Conservation (phyloP, 53 echinoderm and acorn worm species). For the Glandiceps talaboti region DNA sequence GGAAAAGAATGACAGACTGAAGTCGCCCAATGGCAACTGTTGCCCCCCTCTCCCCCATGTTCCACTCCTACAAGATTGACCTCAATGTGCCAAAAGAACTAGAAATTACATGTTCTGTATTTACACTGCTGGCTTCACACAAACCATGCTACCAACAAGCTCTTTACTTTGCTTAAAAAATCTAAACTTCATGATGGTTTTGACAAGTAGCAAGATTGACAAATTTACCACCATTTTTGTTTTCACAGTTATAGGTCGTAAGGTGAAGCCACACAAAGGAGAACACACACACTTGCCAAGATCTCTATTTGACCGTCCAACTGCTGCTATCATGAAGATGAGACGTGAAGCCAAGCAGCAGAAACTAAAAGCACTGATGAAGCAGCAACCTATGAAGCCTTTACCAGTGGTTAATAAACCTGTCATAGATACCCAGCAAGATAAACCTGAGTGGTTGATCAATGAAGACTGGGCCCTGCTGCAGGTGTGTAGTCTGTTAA, state of each 20-base stretch:
- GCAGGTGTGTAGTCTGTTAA: too few species aligned
- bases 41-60: too few species aligned
- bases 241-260: constrained; percentile 28
- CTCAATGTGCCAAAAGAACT: too few species aligned
- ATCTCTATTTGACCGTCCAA: constrained; percentile 97
- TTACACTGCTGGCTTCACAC: too few species aligned
- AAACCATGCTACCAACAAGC: too few species aligned
- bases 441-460: constrained; percentile 90
- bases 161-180: too few species aligned
- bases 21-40: too few species aligned
- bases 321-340: constrained; percentile 78
- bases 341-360: constrained; percentile 94
- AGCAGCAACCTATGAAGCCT: constrained; percentile 78
- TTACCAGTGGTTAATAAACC: constrained; percentile 59
- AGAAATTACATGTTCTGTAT: too few species aligned
- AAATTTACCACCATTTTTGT: too few species aligned
- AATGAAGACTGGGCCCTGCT: constrained; percentile 97
- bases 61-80: too few species aligned
- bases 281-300: constrained; percentile 62
- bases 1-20: too few species aligned
- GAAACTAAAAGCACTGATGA: constrained; percentile 80
- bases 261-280: constrained; percentile 52
- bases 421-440: constrained; percentile 39
- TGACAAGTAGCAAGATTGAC: too few species aligned
- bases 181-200: neutral